Evolutionary conservation across 2,888 invertebrate genomes (phyloP).

Genomic region (Drosophila ustulata): DNA sequence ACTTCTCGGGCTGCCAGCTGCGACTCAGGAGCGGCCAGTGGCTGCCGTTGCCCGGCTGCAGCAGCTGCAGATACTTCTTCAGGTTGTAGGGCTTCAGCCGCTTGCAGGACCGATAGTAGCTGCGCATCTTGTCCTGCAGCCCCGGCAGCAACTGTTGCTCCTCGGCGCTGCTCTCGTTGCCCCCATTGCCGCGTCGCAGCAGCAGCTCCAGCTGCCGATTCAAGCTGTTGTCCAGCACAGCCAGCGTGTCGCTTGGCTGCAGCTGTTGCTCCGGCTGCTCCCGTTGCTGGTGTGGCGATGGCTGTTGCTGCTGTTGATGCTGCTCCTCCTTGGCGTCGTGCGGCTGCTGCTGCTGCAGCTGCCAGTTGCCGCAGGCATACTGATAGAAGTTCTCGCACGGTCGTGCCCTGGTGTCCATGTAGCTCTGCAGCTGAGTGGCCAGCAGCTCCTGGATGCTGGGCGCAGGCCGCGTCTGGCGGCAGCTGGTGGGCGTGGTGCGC

Average conservation of each 20-base stretch:
- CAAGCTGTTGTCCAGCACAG: conserved; percentile 74
- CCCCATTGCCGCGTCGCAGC: conserved; percentile 52
- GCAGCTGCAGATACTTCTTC: conserved; percentile 75
- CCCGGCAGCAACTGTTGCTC: conserved; percentile 18
- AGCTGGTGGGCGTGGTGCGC: conserved; percentile 81
- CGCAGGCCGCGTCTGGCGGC: conserved; percentile 69
- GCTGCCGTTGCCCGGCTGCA: conserved; percentile 68
- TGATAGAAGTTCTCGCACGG: conserved; percentile 84
- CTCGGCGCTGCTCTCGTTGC: conserved; percentile 46
- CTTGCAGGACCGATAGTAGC: conserved; percentile 81
- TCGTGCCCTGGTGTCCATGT: conserved; percentile 77
- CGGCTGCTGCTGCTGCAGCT: conserved; percentile 68
- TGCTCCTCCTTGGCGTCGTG: conserved; percentile 10
- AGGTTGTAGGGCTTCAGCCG: conserved; percentile 81
- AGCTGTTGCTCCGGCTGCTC: conserved; percentile 62
- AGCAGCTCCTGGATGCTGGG: conserved; percentile 76
- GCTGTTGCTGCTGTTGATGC: neutral
- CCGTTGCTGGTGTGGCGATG: neutral
- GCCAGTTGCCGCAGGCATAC: conserved; percentile 83
- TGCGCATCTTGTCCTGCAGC: conserved; percentile 68
- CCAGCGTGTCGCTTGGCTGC: conserved; percentile 78
- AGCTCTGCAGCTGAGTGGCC: conserved; percentile 77
- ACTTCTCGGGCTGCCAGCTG: conserved; percentile 74
- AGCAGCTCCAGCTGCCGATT: conserved; percentile 78
- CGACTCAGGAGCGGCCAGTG: conserved; percentile 65